These are phyloP conservation scores for Hippocampus abdominalis DNA, from an alignment of 2,113 vertebrate species.

Conservation along the genomic window DNA sequence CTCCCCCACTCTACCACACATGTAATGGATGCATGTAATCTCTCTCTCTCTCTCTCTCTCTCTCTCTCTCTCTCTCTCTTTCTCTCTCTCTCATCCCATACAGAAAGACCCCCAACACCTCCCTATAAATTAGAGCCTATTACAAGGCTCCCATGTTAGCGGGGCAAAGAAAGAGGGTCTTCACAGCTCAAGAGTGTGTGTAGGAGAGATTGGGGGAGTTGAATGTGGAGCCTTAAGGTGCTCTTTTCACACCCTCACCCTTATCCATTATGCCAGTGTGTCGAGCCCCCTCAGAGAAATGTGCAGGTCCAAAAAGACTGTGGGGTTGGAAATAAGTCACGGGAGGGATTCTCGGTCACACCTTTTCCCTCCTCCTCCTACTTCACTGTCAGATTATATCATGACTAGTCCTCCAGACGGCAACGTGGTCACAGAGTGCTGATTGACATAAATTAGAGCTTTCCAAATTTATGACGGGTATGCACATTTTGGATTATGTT, in stretches of 20 bases:
- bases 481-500: neutral
- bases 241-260: conserved; percentile 74
- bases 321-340: conserved; percentile 64
- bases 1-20: conserved; percentile 55
- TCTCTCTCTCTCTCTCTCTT: conserved; percentile 55
- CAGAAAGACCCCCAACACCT: conserved; percentile 91
- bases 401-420: conserved; percentile 62
- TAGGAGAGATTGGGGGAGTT: conserved; percentile 73
- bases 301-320: conserved; percentile 59
- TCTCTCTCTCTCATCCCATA: conserved; percentile 81
- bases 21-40: conserved; percentile 55
- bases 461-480: neutral
- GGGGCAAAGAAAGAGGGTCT: conserved; percentile 83
- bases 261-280: conserved; percentile 69
- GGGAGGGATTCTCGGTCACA: conserved; percentile 63
- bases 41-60: conserved; percentile 51
- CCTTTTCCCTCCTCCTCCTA: conserved; percentile 51
- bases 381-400: conserved; percentile 72
- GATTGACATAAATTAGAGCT: neutral
- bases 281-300: conserved; percentile 60
- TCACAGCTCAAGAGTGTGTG: conserved; percentile 83
- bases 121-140: conserved; percentile 99
- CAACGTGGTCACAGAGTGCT: conserved; percentile 53
- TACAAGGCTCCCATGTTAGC: conserved; percentile 91
- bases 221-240: conserved; percentile 74